Base-by-base conservation (phyloP, 2,888 invertebrate genomes). In the Monopis laevigella region DNA sequence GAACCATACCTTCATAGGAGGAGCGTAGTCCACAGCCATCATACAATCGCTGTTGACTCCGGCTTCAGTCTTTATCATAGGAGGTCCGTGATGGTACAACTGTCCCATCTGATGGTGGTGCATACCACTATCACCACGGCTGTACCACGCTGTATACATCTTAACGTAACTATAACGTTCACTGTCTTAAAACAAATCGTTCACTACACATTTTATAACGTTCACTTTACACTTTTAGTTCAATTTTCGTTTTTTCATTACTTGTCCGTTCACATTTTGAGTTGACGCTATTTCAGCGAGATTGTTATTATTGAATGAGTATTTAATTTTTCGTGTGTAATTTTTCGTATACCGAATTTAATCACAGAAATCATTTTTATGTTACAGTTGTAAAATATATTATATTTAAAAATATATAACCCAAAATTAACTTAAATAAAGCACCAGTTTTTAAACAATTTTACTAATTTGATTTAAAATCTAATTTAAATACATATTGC, bases 21-120 rank as follows among this genome's bases (percentile, higher is more conserved):
- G 83, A 1, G 85, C 85, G 55, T 86, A 86, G 52, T 86, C 86
- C 17, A 86, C 83, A 1, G 85, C 85, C 72, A 86, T 81, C 86
- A 86, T 86, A 48, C 86, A 86, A 59, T 86, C 86, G 56, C 82
- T 85, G 57, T 84, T 84, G 29, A 84, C 81, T 19, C 83, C 83
- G 38, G 84, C 83, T 48, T 84, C 84, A 49, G 84, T 84, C 73
- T 84, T 84, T 51, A 84, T 84, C 74, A 84, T 82, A 42, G 84
- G 81, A 29, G 84, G 80, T 3, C 82, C 82, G 48, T 82, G 83
- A 58, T 82, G 82, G 65, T 80, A 82, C 58, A 82, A 58, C 59
- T 74, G 82, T 43, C 74, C 82, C 78, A 81, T 78, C 52, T 82
- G 81, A 52, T 81, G 81, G 49, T 81, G 82, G 59, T 81, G 81